Evolutionary conservation across 2,113 vertebrate genomes (phyloP).

Genomic region (Promerops cafer): DNA sequence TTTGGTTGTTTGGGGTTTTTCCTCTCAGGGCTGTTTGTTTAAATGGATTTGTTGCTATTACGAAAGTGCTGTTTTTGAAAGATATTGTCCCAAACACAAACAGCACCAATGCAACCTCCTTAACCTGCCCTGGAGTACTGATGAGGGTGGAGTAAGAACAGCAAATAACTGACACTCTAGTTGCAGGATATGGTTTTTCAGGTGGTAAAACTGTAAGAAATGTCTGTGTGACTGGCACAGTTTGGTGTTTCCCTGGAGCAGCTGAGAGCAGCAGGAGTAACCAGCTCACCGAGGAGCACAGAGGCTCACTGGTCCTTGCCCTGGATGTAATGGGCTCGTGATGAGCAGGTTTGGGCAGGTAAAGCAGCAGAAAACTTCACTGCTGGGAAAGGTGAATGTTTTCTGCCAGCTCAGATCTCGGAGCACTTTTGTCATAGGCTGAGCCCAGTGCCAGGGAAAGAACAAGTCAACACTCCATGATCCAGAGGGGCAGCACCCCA

Average conservation of each 20-base stretch:
- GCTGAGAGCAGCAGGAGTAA: background rate
- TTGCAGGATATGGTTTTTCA: background rate
- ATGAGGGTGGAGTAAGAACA: background rate
- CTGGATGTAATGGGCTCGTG: fast-evolving
- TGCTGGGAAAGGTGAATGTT: background rate
- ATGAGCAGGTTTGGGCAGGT: background rate
- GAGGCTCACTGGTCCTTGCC: background rate
- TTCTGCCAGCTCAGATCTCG: background rate
- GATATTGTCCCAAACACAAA: background rate
- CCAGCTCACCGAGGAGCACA: background rate
- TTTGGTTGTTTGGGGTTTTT: background rate
- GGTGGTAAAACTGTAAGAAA: background rate
- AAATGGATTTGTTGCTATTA: background rate
- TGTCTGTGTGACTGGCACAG: background rate
- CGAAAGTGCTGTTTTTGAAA: background rate
- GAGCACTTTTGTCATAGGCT: fast-evolving
- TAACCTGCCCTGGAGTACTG: background rate
- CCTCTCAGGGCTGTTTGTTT: background rate
- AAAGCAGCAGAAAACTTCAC: background rate
- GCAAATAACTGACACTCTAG: background rate
- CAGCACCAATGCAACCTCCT: background rate
- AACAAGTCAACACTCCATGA: fast-evolving
- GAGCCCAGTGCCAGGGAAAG: background rate
- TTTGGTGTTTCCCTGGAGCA: background rate
- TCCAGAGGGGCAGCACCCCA: background rate